Conservation (phyloP, 2,888 invertebrate species). For the Aspidapion aeneum region DNA sequence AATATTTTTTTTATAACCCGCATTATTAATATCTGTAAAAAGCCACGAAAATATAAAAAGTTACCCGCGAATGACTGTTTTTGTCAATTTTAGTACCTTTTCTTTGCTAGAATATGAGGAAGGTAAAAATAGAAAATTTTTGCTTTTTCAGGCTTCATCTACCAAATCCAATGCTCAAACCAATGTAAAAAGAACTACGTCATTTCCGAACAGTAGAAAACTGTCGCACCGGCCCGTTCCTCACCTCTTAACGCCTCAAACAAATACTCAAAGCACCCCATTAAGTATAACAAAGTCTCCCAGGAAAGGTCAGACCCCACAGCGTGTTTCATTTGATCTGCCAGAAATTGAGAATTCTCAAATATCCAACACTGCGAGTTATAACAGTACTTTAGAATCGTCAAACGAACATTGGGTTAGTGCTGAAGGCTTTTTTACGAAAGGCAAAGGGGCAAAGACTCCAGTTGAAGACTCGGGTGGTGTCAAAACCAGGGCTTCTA, state of each 20-base stretch:
- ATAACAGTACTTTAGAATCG: slow-evolving; percentile 22
- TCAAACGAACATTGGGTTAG: slow-evolving; percentile 45
- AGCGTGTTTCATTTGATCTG: not conserved
- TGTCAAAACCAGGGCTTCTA: slow-evolving; percentile 64
- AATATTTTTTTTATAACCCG: too few species aligned
- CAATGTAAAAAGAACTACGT: not conserved
- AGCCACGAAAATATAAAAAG: too few species aligned
- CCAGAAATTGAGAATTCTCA: not conserved
- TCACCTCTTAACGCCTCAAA: not conserved
- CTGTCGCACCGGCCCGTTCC: not conserved
- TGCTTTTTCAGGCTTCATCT: not conserved
- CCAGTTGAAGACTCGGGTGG: slow-evolving; percentile 47
- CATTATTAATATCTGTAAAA: too few species aligned
- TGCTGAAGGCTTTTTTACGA: slow-evolving; percentile 46
- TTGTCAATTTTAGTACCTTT: too few species aligned
- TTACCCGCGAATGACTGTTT: too few species aligned
- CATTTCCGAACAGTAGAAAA: not conserved
- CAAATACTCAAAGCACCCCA: not conserved
- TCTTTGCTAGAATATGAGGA: too few species aligned
- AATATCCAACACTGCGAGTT: not conserved
- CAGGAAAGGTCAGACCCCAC: not conserved
- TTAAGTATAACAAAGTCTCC: not conserved
- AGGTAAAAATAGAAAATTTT: too few species aligned
- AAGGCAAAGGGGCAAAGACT: slow-evolving; percentile 51
- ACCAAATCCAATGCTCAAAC: not conserved